Base-by-base conservation (phyloP, 2,888 invertebrate genomes). In the Caenorhabditis sp. region DNA sequence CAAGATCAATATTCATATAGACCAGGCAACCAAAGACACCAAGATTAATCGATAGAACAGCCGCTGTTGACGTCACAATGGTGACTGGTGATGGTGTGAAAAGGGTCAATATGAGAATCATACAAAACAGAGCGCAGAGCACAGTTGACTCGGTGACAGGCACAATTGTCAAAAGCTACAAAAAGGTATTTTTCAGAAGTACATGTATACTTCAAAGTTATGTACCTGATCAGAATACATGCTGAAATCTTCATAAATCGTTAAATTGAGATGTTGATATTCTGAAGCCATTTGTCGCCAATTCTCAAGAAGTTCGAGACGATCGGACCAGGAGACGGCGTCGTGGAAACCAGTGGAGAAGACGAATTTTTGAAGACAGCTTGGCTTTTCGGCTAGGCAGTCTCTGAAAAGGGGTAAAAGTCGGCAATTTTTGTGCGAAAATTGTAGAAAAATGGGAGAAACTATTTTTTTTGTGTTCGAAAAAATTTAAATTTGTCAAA, bases 181-280 rank as follows among this genome's bases (percentile, higher is more conserved):
- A 70, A 27, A 20, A 26, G 26, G 0, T 23, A n/a, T 5, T 8
- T 36, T 8, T 36, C 10, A 36, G 10, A 36, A 36, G 5, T n/a
- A n/a, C n/a, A n/a, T n/a, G n/a, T n/a, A n/a, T n/a, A n/a, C 36
- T 36, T 8, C 7, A 36, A 36, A 36, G 36, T 36, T 36, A 36
- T 36, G 5, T 57, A 83, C 81, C 78, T 85, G 85, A 67, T 87
- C 87, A 8, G 85, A 83, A 64, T 86, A 87, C 84, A 85, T 84
- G 69, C 77, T 77, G 76, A 87, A 86, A 65, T 87, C 87, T 63
- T 87, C 87, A 63, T 87, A 87, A 17, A 87, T 78, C n/a, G 87
- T 87, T 10, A 85, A 78, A 67, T 87, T 87, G 59, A 87, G 69
- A 53, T 85, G 81, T 12, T 71, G 65, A 63, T 87, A 86, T 26